Base-by-base conservation (phyloP, 2,888 invertebrate species). In the Auanema sp. region DNA sequence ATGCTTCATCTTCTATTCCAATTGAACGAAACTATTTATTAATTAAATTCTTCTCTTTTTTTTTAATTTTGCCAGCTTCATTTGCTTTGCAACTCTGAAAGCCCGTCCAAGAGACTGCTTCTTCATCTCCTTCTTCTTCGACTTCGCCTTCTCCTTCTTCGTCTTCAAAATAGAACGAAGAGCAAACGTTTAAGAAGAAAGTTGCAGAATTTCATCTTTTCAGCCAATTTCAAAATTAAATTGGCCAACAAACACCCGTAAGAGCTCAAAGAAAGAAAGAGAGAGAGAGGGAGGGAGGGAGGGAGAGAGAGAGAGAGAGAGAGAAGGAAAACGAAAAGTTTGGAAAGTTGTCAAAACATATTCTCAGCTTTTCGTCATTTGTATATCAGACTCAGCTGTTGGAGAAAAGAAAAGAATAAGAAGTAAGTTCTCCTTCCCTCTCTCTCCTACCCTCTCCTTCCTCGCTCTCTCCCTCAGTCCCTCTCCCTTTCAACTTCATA, bases 141-240 rank as follows among this genome's bases (percentile, higher is more conserved):
- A 43, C 14, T 43, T 43, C 14, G 43, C 12, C 43, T 14, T 43
- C 43, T 43, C 14, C 14, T 43, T 21, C 51, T 50, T 2, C 16
- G 2, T 50, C 11, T 50, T 50, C 12, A 50, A 24, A n/a, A 24
- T 50, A n/a, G 24, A 16, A 50, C 14, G 16, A 16, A 50, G 14
- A 50, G 51, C 16, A 16, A 11, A 25, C 24, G 51, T 16, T 14
- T 33, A 33, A 33, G 8, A 33, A 33, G 8, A 8, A 33, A 33
- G 33, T 33, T 33, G 33, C 33, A 33, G 33, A 33, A 33, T 33
- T 33, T 33, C 33, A 33, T 33, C 33, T 33, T 33, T 8, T 8
- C 3, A 33, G 33, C 33, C 33, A 33, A 33, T 33, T 33, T 33
- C 51, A 49, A 49, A 43, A 44, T 44, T 50, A 49, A 58, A 58